Percentiles rank a stretch among this genome's conserved stretches.
phyloP scores from a whole-genome alignment of 2,888 invertebrate genomes.

The Scaptomyza cyrtandrae region DNA sequence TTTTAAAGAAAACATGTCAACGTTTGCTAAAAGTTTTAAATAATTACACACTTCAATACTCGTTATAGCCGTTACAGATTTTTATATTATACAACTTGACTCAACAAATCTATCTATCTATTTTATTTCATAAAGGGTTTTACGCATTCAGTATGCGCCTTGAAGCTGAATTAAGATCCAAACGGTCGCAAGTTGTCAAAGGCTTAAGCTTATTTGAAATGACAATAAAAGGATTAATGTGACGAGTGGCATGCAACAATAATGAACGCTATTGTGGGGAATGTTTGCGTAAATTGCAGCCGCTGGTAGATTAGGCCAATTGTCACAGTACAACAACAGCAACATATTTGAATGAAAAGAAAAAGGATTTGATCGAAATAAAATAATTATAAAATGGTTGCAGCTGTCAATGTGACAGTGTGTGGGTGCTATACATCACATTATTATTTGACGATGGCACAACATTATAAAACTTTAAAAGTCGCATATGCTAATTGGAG shows the following conservation, averaged over 20 bases:
- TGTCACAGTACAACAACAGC: constrained; percentile 38
- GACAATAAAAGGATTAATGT: constrained; percentile 47
- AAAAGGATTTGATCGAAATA: constrained; percentile 51
- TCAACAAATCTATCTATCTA: too few species aligned
- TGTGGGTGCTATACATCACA: constrained; percentile 60
- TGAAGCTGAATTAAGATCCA: not conserved
- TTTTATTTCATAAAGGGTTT: not conserved
- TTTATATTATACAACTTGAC: not conserved
- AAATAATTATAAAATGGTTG: constrained; percentile 17
- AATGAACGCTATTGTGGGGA: constrained; percentile 60
- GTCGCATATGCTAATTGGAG: constrained; percentile 56
- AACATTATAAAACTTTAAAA: constrained; percentile 31
- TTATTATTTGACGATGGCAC: constrained; percentile 14
- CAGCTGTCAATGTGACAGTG: constrained; percentile 47
- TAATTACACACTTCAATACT: too few species aligned
- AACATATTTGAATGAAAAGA: constrained; percentile 5
- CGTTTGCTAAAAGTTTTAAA: too few species aligned
- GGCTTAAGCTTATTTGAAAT: constrained; percentile 35
- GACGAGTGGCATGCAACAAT: constrained; percentile 31
- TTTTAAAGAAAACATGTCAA: too few species aligned
- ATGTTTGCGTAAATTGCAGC: constrained; percentile 54
- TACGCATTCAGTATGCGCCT: not conserved
- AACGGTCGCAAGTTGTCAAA: constrained; percentile 36
- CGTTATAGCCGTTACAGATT: too few species aligned
- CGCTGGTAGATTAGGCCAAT: constrained; percentile 36